Conservation (phyloP, 2,113 vertebrate species). For the Cyprinodon brontotheroides region DNA sequence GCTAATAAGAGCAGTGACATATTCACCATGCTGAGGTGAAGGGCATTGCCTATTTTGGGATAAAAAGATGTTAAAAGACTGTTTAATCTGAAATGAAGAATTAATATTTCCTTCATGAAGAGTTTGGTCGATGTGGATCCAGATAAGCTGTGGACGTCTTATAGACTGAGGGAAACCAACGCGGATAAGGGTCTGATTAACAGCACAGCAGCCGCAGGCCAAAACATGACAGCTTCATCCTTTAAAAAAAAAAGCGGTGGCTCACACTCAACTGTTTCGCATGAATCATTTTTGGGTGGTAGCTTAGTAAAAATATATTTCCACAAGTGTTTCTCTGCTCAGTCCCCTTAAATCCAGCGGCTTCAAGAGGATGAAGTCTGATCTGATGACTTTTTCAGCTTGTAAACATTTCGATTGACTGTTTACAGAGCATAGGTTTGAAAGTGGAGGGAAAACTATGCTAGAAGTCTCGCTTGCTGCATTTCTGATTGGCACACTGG, state of each 20-base stretch:
- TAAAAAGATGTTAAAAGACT: neutral
- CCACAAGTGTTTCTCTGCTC: neutral
- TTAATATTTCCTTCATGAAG: neutral
- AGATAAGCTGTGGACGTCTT: neutral
- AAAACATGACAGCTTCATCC: neutral
- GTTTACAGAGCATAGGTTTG: no score
- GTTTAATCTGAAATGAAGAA: neutral
- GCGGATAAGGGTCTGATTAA: no score
- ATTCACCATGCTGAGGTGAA: neutral
- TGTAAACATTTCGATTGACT: no score
- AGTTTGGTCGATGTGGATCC: neutral
- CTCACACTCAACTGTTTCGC: neutral
- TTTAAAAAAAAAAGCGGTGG: neutral
- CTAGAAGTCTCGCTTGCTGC: no score
- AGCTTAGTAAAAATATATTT: neutral
- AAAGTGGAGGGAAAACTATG: no score
- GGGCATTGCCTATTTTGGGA: neutral
- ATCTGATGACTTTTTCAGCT: no score
- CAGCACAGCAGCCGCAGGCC: neutral
- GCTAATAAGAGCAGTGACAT: neutral
- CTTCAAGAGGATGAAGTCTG: no score
- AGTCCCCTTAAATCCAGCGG: neutral
- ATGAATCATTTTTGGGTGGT: neutral
- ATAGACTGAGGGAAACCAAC: neutral
- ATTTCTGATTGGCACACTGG: no score